Evolutionary conservation across 64 coral and sea anemone genomes (phyloP).

Genomic region (Anthopleura sola): DNA sequence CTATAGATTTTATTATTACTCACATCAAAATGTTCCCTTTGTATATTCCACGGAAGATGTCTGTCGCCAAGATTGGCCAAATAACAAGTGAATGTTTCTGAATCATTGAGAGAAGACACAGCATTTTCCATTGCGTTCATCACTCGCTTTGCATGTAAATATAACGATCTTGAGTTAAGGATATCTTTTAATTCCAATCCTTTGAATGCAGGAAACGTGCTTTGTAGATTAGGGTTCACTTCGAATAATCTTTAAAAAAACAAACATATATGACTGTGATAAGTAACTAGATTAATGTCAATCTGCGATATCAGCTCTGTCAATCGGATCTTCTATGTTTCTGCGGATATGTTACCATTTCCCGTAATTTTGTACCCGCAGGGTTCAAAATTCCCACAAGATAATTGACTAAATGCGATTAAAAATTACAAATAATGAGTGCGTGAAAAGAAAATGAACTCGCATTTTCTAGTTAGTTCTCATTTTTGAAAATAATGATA

Average conservation of each 20-base stretch:
- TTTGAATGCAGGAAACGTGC: conserved; percentile 69
- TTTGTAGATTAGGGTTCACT: conserved; percentile 63
- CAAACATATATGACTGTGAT: neutral
- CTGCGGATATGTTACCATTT: too few relatives aligned
- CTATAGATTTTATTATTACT: too few relatives aligned
- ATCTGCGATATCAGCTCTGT: too few relatives aligned
- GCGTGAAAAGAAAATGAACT: too few relatives aligned
- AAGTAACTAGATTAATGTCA: neutral
- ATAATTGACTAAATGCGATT: too few relatives aligned
- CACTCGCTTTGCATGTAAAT: conserved; percentile 68
- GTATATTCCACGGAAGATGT: conserved; percentile 55
- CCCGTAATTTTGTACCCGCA: too few relatives aligned
- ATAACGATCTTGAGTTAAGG: conserved; percentile 74
- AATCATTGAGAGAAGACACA: conserved; percentile 50
- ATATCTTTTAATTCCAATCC: conserved; percentile 71
- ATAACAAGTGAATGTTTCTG: conserved; percentile 31
- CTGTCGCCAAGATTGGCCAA: conserved; percentile 46
- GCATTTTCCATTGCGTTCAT: conserved; percentile 52
- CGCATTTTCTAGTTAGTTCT: too few relatives aligned
- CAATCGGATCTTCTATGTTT: too few relatives aligned
- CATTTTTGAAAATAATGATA: too few relatives aligned
- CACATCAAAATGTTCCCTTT: conserved; percentile 59
- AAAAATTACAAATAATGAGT: too few relatives aligned
- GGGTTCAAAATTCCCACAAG: too few relatives aligned
- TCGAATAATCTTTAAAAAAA: conserved; percentile 54